Conservation (phyloP, 1,140 invertebrate genomes). For the Schlechtendalia chinensis region DNA sequence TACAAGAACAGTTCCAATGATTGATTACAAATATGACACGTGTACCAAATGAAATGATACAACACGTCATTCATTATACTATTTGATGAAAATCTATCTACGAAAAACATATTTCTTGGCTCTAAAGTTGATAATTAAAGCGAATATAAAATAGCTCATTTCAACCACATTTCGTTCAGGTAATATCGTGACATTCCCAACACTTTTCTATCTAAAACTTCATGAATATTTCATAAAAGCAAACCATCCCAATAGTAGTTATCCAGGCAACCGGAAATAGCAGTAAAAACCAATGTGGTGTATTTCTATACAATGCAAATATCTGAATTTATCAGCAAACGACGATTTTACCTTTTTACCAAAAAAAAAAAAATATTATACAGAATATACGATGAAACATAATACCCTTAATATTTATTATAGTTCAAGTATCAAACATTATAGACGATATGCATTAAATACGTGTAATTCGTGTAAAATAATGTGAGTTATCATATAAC, state of each 20-base stretch:
- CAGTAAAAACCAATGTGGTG: conserved; percentile 7
- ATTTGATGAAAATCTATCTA: background rate
- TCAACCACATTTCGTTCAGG: conserved; percentile 22
- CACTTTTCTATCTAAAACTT: conserved; percentile 34
- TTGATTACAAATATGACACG: background rate
- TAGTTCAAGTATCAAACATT: background rate
- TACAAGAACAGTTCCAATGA: background rate
- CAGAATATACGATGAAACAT: conserved; percentile 11
- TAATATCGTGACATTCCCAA: background rate
- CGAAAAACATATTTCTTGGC: background rate
- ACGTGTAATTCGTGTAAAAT: no score
- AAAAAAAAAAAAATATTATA: conserved; percentile 10
- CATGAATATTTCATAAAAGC: conserved; percentile 45
- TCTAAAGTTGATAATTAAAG: conserved; percentile 10
- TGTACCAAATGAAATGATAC: background rate
- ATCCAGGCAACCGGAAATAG: background rate
- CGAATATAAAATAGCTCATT: conserved; percentile 12
- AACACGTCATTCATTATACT: background rate
- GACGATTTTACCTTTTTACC: conserved; percentile 4
- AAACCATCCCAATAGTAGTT: background rate
- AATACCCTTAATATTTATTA: background rate
- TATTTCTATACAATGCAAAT: conserved; percentile 12
- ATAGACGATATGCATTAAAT: no score
- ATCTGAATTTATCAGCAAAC: conserved; percentile 22
- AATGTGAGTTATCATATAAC: no score